These are phyloP conservation scores for Acanthosepion esculentum DNA, from an alignment of 2,888 invertebrate genomes.

Conservation along the genomic window DNA sequence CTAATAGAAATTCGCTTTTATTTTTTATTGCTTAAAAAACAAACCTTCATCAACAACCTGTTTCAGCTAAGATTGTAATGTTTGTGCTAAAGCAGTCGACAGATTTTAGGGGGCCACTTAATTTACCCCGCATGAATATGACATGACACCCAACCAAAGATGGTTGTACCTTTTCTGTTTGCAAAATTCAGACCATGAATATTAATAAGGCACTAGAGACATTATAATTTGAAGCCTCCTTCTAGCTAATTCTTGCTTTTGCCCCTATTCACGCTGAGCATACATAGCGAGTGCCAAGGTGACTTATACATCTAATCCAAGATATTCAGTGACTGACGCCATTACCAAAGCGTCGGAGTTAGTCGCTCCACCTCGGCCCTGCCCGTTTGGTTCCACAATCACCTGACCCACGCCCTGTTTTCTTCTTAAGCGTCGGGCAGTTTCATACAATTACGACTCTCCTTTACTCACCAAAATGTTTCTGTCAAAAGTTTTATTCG, in stretches of 20 bases:
- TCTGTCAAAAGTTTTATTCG: constrained; percentile 24
- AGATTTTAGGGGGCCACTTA: background rate
- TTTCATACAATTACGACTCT: background rate
- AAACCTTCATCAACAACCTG: background rate
- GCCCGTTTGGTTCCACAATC: background rate
- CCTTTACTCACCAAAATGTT: background rate
- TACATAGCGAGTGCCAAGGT: background rate
- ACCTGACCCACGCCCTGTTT: background rate
- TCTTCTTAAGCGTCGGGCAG: background rate
- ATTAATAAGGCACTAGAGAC: constrained; percentile 18
- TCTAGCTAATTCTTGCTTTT: background rate
- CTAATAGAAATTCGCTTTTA: too few species aligned
- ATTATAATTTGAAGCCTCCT: background rate
- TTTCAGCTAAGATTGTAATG: background rate
- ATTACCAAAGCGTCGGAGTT: background rate
- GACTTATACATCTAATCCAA: background rate
- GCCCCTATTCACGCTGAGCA: background rate
- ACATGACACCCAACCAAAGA: background rate
- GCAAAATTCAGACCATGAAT: background rate
- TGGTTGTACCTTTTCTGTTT: background rate
- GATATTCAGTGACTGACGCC: background rate
- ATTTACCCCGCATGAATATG: background rate
- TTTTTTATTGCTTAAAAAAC: too few species aligned
- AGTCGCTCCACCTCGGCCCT: background rate
- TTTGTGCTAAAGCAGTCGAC: background rate